These are phyloP conservation scores for Peromyscus polionotus DNA, from an alignment of 2,113 vertebrate species.

Conservation along the genomic window DNA sequence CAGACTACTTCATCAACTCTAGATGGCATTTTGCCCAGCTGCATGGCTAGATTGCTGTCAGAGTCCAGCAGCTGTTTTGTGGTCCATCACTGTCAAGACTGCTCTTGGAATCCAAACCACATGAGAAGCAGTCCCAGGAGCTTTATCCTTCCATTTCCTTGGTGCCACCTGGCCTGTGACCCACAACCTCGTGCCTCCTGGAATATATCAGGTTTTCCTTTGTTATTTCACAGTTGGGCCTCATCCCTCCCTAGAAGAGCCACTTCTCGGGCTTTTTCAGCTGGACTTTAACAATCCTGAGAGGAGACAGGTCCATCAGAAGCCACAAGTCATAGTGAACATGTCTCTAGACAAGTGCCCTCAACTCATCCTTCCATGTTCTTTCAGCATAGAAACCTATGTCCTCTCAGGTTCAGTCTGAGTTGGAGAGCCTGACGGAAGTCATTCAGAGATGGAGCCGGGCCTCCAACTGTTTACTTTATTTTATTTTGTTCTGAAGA, in stretches of 20 bases:
- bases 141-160: neutral
- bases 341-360: neutral
- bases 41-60: neutral
- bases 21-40: neutral
- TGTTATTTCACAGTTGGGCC: neutral
- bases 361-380: neutral
- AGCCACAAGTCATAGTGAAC: neutral
- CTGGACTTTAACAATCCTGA: conserved; percentile 9
- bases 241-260: conserved; percentile 6
- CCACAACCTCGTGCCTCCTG: neutral
- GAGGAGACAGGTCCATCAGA: neutral
- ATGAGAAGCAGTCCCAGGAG: neutral
- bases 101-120: conserved; percentile 33
- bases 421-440: conserved; percentile 15
- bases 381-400: neutral
- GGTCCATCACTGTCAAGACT: neutral
- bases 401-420: conserved; percentile 1
- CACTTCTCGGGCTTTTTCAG: conserved; percentile 32
- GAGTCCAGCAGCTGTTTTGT: conserved; percentile 25
- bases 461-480: neutral
- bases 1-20: neutral
- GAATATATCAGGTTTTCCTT: neutral
- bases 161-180: conserved; percentile 8
- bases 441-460: neutral
- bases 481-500: neutral